Evolutionary conservation across 2,113 vertebrate species (phyloP), one percentile per base, ranked within the genome.

Genomic region (Equus quagga): DNA sequence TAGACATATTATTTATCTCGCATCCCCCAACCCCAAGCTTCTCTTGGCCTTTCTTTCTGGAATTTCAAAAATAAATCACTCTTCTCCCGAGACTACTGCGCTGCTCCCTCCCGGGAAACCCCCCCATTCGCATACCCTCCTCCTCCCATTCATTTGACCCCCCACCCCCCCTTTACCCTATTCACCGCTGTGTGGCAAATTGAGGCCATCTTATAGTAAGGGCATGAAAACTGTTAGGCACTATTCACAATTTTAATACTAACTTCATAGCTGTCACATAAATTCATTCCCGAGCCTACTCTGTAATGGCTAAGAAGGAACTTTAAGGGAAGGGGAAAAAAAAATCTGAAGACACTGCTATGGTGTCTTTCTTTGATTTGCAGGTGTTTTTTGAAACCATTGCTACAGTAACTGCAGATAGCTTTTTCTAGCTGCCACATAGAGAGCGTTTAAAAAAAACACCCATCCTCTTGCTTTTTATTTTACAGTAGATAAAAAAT

Each of bases 221-320:
- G 95, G 92, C 84, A 83, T 73, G 80, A 96, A 98, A 98, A 92
- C 97, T 87, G 91, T 96, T 94, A 89, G 98, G 96, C 94, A 84
- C 98, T 98, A 99, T 99, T 99, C 98, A 99, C 97, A 92, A 97
- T 98, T 98, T 99, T 99, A 98, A 98, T 98, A 99, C 98, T 98
- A 97, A 98, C 98, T 99, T 99, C 99, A 99, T 99, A 99, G 99
- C 98, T 99, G 99, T 99, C 99, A 99, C 98, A 98, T 99, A 99
- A 99, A 99, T 99, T 99, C 98, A 98, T 98, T 98, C 97, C 97
- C 0, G 1, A 93, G 87, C 97, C 85, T 90, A 89, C 79, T 97
- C 95, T 97, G 94, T 96, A 98, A 98, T 97, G 95, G 96, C 94
- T 95, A 94, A 98, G 97, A 97, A 79, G 91, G 80, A 97, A 98